Evolutionary conservation across 2,797 vertebrate species (phyloP), one percentile per base, ranked within the genome.

Genomic region (Enteromius treurensis): DNA sequence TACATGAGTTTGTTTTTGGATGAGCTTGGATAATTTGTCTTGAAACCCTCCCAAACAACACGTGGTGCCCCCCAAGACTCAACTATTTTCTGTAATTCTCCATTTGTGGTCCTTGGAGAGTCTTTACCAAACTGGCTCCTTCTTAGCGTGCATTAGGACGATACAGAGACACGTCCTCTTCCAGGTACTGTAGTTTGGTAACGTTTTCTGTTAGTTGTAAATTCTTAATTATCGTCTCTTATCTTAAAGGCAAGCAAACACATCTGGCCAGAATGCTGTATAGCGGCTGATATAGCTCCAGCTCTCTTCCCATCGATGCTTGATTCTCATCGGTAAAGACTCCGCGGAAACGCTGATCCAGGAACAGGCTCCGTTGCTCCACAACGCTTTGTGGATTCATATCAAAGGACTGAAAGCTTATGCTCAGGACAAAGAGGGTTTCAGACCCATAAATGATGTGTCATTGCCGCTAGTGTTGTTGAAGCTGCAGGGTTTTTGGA

Each of bases 381-480:
- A 45, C 45, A 74, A 14, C 5, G 32, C 62, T 64, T 85, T 53
- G 34, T 64, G 77, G 13, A 77, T 64, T 74, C 84, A 73, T 71
- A 81, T 73, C 45, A 78, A 82, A 82, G 81, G 37, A 79, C 67
- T 58, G 58, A n/a, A 67, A 53, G 81, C 71, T 64, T 80, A 49
- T 78, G 84, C 64, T 73, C 58, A 74, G 69, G 75, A 85, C 80
- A 85, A 84, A 84, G 32, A 42, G 23, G 47, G 77, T 55, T 64
- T 71, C 19, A 79, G 69, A 51, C 69, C 67, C n/a, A 60, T 73
- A 76, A 82, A 79, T 58, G 75, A 75, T 45, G 85, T 73, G 49
- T 83, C 70, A 80, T 70, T 79, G 85, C 70, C 19, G 71, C 68
- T 75, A 69, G 70, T 86, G 77, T 76, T 71, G 51, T 75, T 15